Conservation (phyloP, 2,888 invertebrate genomes). For the Labia minor region DNA sequence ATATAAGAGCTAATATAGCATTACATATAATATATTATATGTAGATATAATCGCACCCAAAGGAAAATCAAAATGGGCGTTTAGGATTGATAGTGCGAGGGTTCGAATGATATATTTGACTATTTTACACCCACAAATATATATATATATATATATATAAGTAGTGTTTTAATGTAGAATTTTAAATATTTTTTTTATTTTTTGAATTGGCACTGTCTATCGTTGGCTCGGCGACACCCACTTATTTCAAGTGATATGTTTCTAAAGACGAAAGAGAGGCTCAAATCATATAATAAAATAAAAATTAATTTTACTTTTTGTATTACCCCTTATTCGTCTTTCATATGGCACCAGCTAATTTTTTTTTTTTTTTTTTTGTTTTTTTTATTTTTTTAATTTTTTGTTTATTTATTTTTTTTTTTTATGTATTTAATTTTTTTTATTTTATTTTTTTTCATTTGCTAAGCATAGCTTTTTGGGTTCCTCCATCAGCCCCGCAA, state of each 20-base stretch:
- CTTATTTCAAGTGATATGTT: background rate
- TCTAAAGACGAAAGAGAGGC: background rate
- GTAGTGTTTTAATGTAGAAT: too few relatives aligned
- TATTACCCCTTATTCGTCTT: background rate
- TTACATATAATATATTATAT: background rate
- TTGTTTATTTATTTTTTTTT: too few relatives aligned
- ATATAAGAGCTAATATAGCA: background rate
- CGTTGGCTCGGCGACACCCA: constrained; percentile 5
- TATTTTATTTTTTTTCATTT: too few relatives aligned
- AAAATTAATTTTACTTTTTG: background rate
- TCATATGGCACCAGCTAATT: background rate
- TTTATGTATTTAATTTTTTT: too few relatives aligned
- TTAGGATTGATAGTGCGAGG: background rate
- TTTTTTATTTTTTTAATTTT: too few relatives aligned
- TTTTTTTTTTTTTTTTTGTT: background rate
- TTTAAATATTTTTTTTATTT: too few relatives aligned
- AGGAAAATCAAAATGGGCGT: background rate
- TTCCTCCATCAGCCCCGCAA: too few relatives aligned
- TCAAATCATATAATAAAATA: background rate
- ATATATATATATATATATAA: background rate
- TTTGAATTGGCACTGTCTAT: background rate
- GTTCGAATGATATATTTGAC: background rate
- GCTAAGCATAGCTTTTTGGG: too few relatives aligned
- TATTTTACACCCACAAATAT: background rate
- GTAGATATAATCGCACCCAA: background rate